These are phyloP conservation scores for Drosophila watanabei DNA, from an alignment of 1,140 invertebrate species.

Conservation along the genomic window DNA sequence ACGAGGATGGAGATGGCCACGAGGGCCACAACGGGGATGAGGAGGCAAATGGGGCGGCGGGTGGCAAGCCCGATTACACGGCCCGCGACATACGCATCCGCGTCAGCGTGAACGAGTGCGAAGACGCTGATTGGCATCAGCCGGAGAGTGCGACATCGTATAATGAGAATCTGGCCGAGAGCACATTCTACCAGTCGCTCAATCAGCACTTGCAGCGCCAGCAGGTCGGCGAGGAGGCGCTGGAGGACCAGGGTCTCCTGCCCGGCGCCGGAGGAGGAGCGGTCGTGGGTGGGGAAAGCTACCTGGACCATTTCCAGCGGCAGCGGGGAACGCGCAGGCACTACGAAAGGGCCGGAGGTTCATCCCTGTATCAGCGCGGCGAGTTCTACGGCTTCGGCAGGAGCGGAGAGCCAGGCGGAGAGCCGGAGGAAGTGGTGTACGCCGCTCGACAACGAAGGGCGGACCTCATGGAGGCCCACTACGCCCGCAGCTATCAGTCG, in stretches of 20 bases:
- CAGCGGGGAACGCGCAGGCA: constrained; percentile 55
- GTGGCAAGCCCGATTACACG: constrained; percentile 56
- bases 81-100: constrained; percentile 72
- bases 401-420: constrained; percentile 1
- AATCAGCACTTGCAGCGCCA: constrained; percentile 82
- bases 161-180: constrained; percentile 83
- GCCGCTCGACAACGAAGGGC: constrained; percentile 55
- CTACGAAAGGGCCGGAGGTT: constrained; percentile 35
- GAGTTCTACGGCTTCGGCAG: constrained; percentile 68
- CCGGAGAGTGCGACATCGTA: constrained; percentile 51
- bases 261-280: background rate
- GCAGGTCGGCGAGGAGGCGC: constrained; percentile 29
- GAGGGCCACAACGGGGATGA: constrained; percentile 6
- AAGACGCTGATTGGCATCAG: constrained; percentile 72
- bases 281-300: constrained; percentile 60
- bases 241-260: constrained; percentile 23
- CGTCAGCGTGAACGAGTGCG: constrained; percentile 73
- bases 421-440: constrained; percentile 34
- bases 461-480: constrained; percentile 69
- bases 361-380: constrained; percentile 31
- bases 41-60: background rate
- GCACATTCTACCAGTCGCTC: constrained; percentile 83
- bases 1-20: constrained; percentile 18
- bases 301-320: constrained; percentile 78
- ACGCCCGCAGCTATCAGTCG: constrained; percentile 60